Conservation (phyloP, 2,888 invertebrate species). For the Tribolium freemani region DNA sequence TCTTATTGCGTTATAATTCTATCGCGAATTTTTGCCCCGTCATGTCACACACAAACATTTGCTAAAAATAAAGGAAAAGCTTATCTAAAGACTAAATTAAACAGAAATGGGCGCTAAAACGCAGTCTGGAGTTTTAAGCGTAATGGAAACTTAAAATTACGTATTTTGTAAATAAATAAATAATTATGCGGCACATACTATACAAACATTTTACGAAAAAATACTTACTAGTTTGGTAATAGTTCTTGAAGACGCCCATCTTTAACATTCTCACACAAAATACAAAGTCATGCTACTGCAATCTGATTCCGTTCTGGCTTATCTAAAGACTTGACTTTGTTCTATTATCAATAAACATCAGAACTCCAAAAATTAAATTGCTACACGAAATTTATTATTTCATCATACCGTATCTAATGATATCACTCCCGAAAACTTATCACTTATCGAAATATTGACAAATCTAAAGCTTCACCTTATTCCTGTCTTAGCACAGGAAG, state of each 20-base stretch:
- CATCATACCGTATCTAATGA: slow-evolving; percentile 12
- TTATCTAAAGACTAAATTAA: not conserved
- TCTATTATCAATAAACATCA: slow-evolving; percentile 24
- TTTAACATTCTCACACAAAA: slow-evolving; percentile 25
- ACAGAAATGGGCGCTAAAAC: not conserved
- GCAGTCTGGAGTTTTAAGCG: too few species aligned
- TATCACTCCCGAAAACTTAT: slow-evolving; percentile 1
- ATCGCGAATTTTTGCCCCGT: not conserved
- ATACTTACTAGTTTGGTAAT: slow-evolving; percentile 11
- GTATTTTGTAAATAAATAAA: not conserved
- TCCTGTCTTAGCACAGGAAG: not conserved
- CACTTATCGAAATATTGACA: not conserved
- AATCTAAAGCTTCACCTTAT: not conserved
- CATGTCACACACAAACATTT: not conserved
- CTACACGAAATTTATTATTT: slow-evolving; percentile 19
- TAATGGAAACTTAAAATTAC: not conserved
- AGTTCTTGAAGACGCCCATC: slow-evolving; percentile 3
- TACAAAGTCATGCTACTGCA: slow-evolving; percentile 26
- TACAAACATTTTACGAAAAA: slow-evolving; percentile 2
- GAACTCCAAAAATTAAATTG: slow-evolving; percentile 19
- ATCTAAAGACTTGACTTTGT: slow-evolving; percentile 39
- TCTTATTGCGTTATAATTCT: not conserved
- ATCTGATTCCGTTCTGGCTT: slow-evolving; percentile 31
- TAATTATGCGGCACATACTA: not conserved
- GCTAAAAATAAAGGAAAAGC: not conserved